Percentiles rank a stretch among this genome's conserved stretches.
These are phyloP conservation scores for Lanius collurio DNA, from an alignment of 2,113 vertebrate genomes.

Conservation along the genomic window DNA sequence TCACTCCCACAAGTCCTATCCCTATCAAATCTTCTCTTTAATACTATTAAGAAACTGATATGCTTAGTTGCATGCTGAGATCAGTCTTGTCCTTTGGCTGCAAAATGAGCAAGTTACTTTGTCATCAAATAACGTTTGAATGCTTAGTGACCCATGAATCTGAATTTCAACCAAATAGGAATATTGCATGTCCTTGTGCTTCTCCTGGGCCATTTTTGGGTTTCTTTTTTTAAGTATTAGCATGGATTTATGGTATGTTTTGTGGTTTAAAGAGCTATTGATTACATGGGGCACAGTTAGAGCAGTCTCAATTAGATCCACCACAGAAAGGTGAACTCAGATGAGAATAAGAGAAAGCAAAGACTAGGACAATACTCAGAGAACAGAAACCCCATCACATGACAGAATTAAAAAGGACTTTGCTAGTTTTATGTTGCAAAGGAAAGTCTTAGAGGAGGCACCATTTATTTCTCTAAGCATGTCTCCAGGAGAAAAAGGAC, in stretches of 20 bases:
- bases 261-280: neutral
- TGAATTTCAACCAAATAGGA: neutral
- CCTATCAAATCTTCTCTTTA: neutral
- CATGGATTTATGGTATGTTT: neutral
- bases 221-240: neutral
- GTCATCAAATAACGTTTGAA: neutral
- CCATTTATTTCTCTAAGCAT: neutral
- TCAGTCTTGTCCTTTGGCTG: neutral
- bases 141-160: neutral
- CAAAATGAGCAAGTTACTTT: neutral
- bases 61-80: neutral
- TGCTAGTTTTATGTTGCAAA: neutral
- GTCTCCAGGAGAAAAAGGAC: neutral
- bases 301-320: neutral
- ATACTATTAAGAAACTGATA: neutral
- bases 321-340: neutral
- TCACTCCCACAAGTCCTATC: neutral
- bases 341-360: neutral
- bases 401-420: neutral
- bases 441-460: neutral
- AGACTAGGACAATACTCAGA: neutral
- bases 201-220: neutral
- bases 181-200: neutral
- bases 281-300: neutral
- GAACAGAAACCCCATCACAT: neutral